A percentile compares a stretch with the other conserved stretches of the same genome.
These are phyloP conservation scores for Parnassius glacialis DNA, from an alignment of 2,888 invertebrate species.

Conservation along the genomic window DNA sequence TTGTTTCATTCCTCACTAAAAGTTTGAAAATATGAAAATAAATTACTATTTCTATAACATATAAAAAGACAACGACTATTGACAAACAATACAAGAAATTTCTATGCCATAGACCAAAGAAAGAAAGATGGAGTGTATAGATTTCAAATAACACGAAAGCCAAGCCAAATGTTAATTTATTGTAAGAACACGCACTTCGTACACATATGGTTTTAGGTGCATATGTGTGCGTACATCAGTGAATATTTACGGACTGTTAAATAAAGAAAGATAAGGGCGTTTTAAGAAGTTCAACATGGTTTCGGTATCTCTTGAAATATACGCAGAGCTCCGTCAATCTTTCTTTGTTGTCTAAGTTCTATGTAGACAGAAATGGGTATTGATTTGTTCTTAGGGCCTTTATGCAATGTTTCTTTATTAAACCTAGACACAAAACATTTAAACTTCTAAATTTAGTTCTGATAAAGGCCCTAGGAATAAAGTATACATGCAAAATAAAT, in stretches of 20 bases:
- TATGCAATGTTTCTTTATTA: background rate
- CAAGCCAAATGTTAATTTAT: too few relatives aligned
- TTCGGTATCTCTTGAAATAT: too few relatives aligned
- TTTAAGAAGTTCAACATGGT: too few relatives aligned
- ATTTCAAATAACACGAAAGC: too few relatives aligned
- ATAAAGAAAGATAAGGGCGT: too few relatives aligned
- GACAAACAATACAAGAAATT: conserved; percentile 12
- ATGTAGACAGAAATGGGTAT: conserved; percentile 9
- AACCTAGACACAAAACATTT: background rate
- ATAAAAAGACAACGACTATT: conserved; percentile 13
- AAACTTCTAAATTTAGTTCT: background rate
- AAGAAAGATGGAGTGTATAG: too few relatives aligned
- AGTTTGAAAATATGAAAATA: background rate
- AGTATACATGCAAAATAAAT: conserved; percentile 22
- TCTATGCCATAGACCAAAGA: background rate
- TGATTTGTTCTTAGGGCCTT: conserved; percentile 18
- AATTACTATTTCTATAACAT: conserved; percentile 10
- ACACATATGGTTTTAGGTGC: too few relatives aligned
- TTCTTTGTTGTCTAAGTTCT: background rate
- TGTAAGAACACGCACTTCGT: too few relatives aligned
- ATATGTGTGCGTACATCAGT: too few relatives aligned
- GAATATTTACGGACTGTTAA: too few relatives aligned
- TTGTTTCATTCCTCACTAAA: background rate
- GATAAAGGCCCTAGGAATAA: conserved; percentile 20
- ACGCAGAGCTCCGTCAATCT: too few relatives aligned